Conservation (phyloP, 2,113 vertebrate species). For the Sinocyclocheilus anophthalmus region DNA sequence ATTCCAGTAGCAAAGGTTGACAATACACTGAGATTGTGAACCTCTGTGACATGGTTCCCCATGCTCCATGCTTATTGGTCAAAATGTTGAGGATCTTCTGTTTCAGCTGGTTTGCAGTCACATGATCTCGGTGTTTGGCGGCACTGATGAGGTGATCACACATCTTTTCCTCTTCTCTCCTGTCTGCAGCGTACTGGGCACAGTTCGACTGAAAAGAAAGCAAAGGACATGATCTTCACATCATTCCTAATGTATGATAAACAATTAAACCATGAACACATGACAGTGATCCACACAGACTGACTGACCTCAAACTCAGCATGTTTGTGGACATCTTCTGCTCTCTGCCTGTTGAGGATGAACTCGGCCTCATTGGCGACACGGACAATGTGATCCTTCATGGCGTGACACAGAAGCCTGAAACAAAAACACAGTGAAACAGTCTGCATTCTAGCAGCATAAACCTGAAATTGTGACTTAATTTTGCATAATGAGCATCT, state of each 20-base stretch:
- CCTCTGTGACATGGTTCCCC: slow-evolving; percentile 97
- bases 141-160: slow-evolving; percentile 99
- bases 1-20: background rate
- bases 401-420: slow-evolving; percentile 95
- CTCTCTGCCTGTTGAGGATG: slow-evolving; percentile 95
- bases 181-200: slow-evolving; percentile 94
- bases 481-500: background rate
- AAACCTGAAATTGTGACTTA: background rate
- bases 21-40: slow-evolving; percentile 38
- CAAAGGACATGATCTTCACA: background rate
- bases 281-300: background rate
- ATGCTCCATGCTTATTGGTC: slow-evolving; percentile 97
- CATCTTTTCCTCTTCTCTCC: slow-evolving; percentile 98
- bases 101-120: slow-evolving; percentile 97
- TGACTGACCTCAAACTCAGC: slow-evolving; percentile 95
- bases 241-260: background rate
- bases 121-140: slow-evolving; percentile 95
- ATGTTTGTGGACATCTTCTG: slow-evolving; percentile 98
- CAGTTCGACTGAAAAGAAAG: slow-evolving; percentile 85
- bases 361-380: slow-evolving; percentile 98
- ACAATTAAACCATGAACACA: background rate
- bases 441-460: background rate
- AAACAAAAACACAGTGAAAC: background rate
- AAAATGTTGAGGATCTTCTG: slow-evolving; percentile 99
- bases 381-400: slow-evolving; percentile 99